phyloP scores from a whole-genome alignment of 2,888 invertebrate species.

The Chymomyza amoena region DNA sequence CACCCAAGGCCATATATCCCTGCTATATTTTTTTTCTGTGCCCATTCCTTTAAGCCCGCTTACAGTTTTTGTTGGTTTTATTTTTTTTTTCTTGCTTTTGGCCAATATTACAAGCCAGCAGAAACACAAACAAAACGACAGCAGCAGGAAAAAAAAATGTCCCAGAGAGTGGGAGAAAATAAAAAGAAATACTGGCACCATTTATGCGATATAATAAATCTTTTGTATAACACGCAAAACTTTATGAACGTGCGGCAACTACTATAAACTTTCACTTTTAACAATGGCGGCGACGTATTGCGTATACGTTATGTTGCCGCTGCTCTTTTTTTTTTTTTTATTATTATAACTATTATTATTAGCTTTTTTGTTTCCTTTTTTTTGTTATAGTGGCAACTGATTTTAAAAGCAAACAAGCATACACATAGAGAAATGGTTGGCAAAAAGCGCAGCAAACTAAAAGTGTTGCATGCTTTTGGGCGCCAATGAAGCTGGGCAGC shows the following conservation, averaged over 20 bases:
- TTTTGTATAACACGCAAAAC: slow-evolving; percentile 69
- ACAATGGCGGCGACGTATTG: slow-evolving; percentile 36
- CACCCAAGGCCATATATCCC: slow-evolving; percentile 53
- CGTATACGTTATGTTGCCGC: slow-evolving; percentile 57
- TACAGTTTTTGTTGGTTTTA: slow-evolving; percentile 14
- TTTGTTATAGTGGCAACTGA: not conserved
- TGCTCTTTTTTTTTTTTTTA: slow-evolving; percentile 42
- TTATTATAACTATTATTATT: slow-evolving; percentile 39
- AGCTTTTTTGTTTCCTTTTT: slow-evolving; percentile 18
- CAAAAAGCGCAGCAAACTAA: slow-evolving; percentile 2
- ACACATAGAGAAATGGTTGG: not conserved
- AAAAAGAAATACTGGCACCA: slow-evolving; percentile 30
- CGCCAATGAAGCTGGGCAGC: slow-evolving; percentile 20
- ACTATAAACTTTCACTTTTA: slow-evolving; percentile 68
- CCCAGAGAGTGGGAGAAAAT: not conserved
- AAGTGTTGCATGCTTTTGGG: slow-evolving; percentile 47
- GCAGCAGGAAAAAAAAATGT: slow-evolving; percentile 19
- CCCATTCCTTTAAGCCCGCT: not conserved
- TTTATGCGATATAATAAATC: slow-evolving; percentile 67
- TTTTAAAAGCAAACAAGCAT: slow-evolving; percentile 9
- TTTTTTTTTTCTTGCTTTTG: slow-evolving; percentile 4
- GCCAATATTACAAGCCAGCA: slow-evolving; percentile 46
- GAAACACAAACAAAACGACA: slow-evolving; percentile 50
- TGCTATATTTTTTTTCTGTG: too few relatives aligned
- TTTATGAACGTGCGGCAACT: slow-evolving; percentile 64